phyloP scores from a whole-genome alignment of 1,140 invertebrate genomes.

The Achatina immaculata region DNA sequence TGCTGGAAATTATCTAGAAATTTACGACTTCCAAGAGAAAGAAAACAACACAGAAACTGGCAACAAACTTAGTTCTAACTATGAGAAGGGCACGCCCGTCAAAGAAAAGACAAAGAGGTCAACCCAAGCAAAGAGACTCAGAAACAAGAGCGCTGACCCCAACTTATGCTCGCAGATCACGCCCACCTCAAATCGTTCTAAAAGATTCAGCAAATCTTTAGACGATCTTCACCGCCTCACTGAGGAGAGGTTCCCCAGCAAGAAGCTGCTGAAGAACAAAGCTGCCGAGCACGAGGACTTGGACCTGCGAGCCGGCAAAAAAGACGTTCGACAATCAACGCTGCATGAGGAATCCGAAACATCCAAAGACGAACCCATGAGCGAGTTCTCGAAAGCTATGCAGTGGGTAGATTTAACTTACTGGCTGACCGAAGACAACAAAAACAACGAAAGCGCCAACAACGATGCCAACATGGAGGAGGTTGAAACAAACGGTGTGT shows the following conservation, averaged over 20 bases:
- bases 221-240: not conserved
- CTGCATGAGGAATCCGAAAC: not conserved
- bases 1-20: not conserved
- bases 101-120: not conserved
- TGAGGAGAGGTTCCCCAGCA: not conserved
- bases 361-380: slow-evolving; percentile 11
- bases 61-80: not conserved
- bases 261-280: not conserved
- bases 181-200: not conserved
- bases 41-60: not conserved
- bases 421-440: not conserved
- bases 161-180: not conserved
- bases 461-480: not conserved
- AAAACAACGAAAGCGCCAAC: not conserved
- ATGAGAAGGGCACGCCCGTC: not conserved
- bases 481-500: not conserved
- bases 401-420: slow-evolving; percentile 37
- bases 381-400: slow-evolving; percentile 27
- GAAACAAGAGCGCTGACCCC: not conserved
- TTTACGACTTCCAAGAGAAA: not conserved
- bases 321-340: not conserved
- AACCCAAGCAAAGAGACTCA: not conserved
- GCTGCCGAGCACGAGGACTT: not conserved
- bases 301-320: too few relatives aligned
- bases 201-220: not conserved